Evolutionary conservation across 2,113 vertebrate species (phyloP).

Genomic region (Hiodon alosoides): DNA sequence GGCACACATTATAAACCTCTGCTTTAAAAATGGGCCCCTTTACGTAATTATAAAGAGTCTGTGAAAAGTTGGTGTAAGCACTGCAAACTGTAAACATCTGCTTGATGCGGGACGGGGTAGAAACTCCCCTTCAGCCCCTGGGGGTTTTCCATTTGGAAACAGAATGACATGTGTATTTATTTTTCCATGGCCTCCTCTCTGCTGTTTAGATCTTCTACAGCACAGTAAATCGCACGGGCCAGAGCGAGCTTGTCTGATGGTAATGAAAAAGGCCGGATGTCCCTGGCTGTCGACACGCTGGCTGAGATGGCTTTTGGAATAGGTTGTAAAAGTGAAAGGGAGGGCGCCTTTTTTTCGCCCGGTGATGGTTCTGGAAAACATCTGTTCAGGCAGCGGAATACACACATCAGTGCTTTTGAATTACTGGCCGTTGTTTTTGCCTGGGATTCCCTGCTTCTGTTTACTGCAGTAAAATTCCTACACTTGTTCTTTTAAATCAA

Average conservation of each 20-base stretch:
- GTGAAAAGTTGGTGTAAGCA: constrained; percentile 51
- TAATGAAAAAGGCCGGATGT: constrained; percentile 1
- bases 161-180: constrained; percentile 22
- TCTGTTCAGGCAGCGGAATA: constrained; percentile 41
- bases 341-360: constrained; percentile 27
- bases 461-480: constrained; percentile 43
- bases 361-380: constrained; percentile 41
- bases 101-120: constrained; percentile 29
- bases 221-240: constrained; percentile 44
- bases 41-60: constrained; percentile 52
- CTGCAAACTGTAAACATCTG: constrained; percentile 50
- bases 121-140: constrained; percentile 31
- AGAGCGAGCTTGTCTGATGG: constrained; percentile 22
- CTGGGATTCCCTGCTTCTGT: constrained; percentile 27
- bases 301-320: constrained; percentile 15
- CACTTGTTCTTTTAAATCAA: constrained; percentile 27
- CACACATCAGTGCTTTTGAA: constrained; percentile 40
- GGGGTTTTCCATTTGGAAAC: constrained; percentile 17
- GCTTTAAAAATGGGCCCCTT: constrained; percentile 40
- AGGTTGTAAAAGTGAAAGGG: constrained; percentile 21
- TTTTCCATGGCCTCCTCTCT: constrained; percentile 16
- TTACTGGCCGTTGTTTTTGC: constrained; percentile 23
- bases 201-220: constrained; percentile 39
- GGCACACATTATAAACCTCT: constrained; percentile 23
- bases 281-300: constrained; percentile 2